Evolutionary conservation across 23 tunicate species (phyloP).

Genomic region (Ascidia mentula): DNA sequence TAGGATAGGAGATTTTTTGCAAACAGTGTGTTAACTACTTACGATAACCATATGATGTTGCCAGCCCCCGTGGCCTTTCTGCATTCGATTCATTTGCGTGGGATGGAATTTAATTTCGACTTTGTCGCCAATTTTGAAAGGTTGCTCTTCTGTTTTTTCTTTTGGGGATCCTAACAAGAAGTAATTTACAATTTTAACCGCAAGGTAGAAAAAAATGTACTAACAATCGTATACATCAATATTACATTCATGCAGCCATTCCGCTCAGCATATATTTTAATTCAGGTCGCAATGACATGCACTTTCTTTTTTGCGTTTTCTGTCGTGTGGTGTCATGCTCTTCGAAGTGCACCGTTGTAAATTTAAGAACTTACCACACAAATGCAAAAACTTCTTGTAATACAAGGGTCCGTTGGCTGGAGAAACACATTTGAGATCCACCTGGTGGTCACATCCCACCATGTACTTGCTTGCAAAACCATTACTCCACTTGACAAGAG

Average conservation of each 20-base stretch:
- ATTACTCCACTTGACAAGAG: conserved; percentile 14
- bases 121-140: conserved; percentile 17
- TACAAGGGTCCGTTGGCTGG: conserved; percentile 27
- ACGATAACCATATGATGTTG: conserved; percentile 26
- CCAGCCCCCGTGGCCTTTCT: conserved; percentile 52
- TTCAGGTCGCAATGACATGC: too few relatives aligned
- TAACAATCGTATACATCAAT: too few relatives aligned
- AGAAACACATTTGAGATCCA: conserved; percentile 24
- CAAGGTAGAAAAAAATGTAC: too few relatives aligned
- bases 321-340: too few relatives aligned
- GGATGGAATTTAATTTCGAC: conserved; percentile 16
- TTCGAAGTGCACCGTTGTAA: too few relatives aligned
- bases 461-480: conserved; percentile 2
- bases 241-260: too few relatives aligned
- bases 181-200: too few relatives aligned
- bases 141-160: background rate
- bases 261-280: too few relatives aligned
- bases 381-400: conserved; percentile 29
- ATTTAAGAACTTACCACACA: conserved; percentile 33
- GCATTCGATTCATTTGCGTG: conserved; percentile 28
- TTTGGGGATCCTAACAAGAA: background rate
- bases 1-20: too few relatives aligned
- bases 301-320: too few relatives aligned
- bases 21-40: too few relatives aligned
- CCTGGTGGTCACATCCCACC: conserved; percentile 24